Evolutionary conservation across 92 coral and sea anemone species (phyloP).

Genomic region (Siderastrea radians): DNA sequence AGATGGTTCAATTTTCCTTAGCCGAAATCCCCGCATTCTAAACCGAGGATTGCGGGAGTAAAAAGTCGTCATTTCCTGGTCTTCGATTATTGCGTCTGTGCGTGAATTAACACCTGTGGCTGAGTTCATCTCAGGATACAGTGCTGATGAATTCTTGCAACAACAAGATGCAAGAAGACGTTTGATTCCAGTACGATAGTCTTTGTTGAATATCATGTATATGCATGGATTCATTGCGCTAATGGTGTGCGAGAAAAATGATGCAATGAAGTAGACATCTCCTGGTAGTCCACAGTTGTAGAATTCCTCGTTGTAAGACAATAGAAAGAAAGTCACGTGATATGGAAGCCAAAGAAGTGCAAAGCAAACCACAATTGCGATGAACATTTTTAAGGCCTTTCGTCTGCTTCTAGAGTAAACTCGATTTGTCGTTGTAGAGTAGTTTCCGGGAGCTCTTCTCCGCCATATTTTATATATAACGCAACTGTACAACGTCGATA

Average conservation of each 20-base stretch:
- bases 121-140: too few relatives aligned
- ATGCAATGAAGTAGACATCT: conserved; percentile 31
- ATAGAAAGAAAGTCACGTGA: conserved; percentile 67
- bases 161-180: neutral
- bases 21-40: neutral
- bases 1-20: neutral
- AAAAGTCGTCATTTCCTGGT: too few relatives aligned
- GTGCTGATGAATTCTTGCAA: too few relatives aligned
- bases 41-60: neutral
- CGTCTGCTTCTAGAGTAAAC: conserved; percentile 38
- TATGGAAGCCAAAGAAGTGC: conserved; percentile 79
- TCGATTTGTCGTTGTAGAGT: conserved; percentile 21
- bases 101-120: too few relatives aligned
- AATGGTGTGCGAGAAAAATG: conserved; percentile 42
- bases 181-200: conserved; percentile 51
- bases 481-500: conserved; percentile 55
- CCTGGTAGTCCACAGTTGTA: conserved; percentile 50
- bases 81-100: too few relatives aligned
- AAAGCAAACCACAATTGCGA: conserved; percentile 69
- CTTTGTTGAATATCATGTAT: conserved; percentile 52
- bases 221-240: conserved; percentile 74
- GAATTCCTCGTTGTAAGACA: conserved; percentile 21
- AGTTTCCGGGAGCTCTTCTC: conserved; percentile 61
- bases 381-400: conserved; percentile 71
- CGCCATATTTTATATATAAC: conserved; percentile 61